Evolutionary conservation across 2,888 invertebrate species (phyloP), one percentile per base, ranked within the genome.

Genomic region (Hypercompe scribonia): DNA sequence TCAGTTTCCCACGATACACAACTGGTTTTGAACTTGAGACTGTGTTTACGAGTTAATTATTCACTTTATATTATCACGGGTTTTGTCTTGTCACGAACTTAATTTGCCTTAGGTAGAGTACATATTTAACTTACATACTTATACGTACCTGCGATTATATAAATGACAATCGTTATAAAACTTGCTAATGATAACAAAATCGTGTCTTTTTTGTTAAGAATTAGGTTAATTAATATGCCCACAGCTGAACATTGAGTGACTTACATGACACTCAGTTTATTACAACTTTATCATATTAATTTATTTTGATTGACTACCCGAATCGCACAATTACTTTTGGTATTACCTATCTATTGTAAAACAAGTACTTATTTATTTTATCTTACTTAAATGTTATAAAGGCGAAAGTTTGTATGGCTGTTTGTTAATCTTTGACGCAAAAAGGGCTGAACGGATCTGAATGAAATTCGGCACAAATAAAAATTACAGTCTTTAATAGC

Each of bases 1-100:
- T 77, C 73, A 73, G 72, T 73, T 89, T 89, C 89, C 83, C 89
- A 89, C 89, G 89, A 76, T 84, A 76, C 71, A 65, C n/a, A 84
- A 84, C 86, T 87, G 83, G 84, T 84, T 84, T 86, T 88, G 89
- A 89, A 87, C 89, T 89, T 89, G 89, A 86, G 85, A 84, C 81
- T 70, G 73, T 78, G 70, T 80, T 80, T 83, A 78, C 77, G 72
- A 50, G 84, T 85, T 89, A 88, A 87, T 88, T 89, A 88, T 85
- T 86, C 80, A 81, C 84, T 80, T 71, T 81, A 79, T 80, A 82
- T 84, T 82, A 80, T 78, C 73, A 75, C 71, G 81, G 75, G 78
- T 78, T 83, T 76, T 83, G 77, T 84, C 87, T 87, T 88, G 89
- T 89, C 89, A 88, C 88, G 88, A 84, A 83, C 70, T 81, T 63